phyloP scores from a whole-genome alignment of 2,113 vertebrate genomes.

The Herpetotheres cachinnans region DNA sequence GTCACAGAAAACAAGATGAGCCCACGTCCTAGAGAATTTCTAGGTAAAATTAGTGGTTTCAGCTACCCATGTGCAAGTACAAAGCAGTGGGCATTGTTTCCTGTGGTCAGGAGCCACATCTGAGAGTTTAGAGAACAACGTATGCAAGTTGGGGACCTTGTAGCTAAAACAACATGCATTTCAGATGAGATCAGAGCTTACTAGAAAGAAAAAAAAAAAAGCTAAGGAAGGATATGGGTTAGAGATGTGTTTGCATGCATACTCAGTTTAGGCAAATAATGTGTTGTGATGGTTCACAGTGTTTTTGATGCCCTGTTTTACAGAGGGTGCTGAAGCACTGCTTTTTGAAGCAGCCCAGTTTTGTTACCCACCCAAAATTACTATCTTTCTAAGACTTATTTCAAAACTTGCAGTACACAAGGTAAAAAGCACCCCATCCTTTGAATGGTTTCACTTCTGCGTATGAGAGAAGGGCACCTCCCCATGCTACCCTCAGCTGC shows the following conservation, averaged over 20 bases:
- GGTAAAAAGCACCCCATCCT: background rate
- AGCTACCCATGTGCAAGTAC: background rate
- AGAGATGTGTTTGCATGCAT: background rate
- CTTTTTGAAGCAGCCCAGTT: background rate
- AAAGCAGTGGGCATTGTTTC: background rate
- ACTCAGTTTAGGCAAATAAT: background rate
- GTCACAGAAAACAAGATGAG: background rate
- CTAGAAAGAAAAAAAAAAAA: background rate
- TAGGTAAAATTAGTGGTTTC: background rate
- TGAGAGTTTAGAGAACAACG: background rate
- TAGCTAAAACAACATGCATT: background rate
- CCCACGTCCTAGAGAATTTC: background rate
- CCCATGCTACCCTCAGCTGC: background rate
- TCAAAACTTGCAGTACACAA: background rate
- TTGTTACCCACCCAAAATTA: background rate
- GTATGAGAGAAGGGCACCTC: background rate
- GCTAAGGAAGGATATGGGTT: background rate
- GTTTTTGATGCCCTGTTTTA: background rate
- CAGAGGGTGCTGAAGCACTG: background rate
- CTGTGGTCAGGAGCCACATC: constrained; percentile 18
- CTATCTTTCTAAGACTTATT: background rate
- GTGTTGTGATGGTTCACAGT: background rate
- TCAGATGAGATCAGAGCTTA: constrained; percentile 18
- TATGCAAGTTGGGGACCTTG: background rate
- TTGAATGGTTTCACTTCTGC: background rate